A percentile compares a stretch with the other conserved stretches of the same genome.
phyloP scores from a whole-genome alignment of 2,888 invertebrate species.

The Caenorhabditis virilis region DNA sequence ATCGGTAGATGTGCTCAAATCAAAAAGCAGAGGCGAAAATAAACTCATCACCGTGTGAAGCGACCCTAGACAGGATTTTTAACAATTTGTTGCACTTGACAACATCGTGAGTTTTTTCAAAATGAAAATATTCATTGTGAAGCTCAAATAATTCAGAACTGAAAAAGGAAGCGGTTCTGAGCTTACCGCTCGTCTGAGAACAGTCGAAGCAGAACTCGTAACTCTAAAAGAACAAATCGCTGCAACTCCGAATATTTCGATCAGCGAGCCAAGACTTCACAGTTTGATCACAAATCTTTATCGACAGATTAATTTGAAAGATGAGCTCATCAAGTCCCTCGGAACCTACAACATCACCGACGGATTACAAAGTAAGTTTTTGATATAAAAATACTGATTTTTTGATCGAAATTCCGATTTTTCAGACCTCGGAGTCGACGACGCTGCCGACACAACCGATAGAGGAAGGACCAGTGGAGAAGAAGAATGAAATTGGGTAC shows the following conservation, averaged over 20 bases:
- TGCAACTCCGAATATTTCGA: conserved; percentile 39
- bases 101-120: conserved; percentile 37
- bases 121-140: not conserved
- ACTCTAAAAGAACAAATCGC: conserved; percentile 38
- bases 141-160: conserved; percentile 28
- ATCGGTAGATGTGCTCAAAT: conserved; percentile 18
- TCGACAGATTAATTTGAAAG: conserved; percentile 46
- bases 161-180: conserved; percentile 48
- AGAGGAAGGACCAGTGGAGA: conserved; percentile 3
- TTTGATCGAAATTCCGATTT: too few relatives aligned
- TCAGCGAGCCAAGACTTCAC: conserved; percentile 36
- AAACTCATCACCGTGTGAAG: conserved; percentile 11
- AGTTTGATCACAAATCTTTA: conserved; percentile 39
- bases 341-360: conserved; percentile 29
- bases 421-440: too few relatives aligned
- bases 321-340: conserved; percentile 55
- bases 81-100: conserved; percentile 34
- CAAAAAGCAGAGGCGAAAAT: conserved; percentile 11
- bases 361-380: conserved; percentile 8
- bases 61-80: conserved; percentile 34
- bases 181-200: conserved; percentile 32
- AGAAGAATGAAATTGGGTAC: conserved; percentile 32
- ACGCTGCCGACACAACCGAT: not conserved
- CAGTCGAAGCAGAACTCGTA: conserved; percentile 26
- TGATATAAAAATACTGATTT: too few relatives aligned